Evolutionary conservation across 2,888 invertebrate species (phyloP), one percentile per base, ranked within the genome.

Genomic region (Cephus sareptanus): DNA sequence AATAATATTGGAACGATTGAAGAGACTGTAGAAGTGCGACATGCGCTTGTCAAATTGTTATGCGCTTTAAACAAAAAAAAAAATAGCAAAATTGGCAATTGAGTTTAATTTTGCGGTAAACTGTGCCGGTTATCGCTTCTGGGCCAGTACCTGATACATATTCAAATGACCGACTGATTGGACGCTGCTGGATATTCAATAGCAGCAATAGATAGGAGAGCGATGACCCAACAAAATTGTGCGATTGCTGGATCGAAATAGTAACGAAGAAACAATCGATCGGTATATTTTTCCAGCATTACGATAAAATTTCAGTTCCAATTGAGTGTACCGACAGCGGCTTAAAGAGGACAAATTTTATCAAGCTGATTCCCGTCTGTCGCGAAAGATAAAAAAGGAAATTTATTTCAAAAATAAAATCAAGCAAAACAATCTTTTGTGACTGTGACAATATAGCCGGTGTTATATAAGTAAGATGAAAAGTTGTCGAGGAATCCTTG

Each of bases 401-500:
- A 0, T 56, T 23, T 56, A 23, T 23, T 9, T 9, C 0, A 56
- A 23, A 56, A 56, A 56, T 56, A 0, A 23, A 56, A 56, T 23
- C 23, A 56, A 23, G 23, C 6, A 1, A 6, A 56, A 23, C 56
- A 1, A 34, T 34, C 1, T 34, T 0, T 34, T 11, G 34, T 9
- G 56, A 23, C 15, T 9, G 23, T 0, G 23, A 6, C 56, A 23
- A 2, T 56, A 9, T 56, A 23, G 2, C 56, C 56, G 23, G 37
- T 23, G 34, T 13, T 4, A 33, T 9, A 6, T 30, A 13, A 68
- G 37, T 23, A 40, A 73, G 34, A 77, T 40, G 9, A 75, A 34
- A 77, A 56, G 37, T 37, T 69, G 74, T 68, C 73, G 69, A 68
- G 30, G 31, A 77, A 76, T 74, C 76, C 69, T 77, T 76, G 77